Evolutionary conservation across 2,888 invertebrate genomes (phyloP).

Genomic region (Brenthis ino): DNA sequence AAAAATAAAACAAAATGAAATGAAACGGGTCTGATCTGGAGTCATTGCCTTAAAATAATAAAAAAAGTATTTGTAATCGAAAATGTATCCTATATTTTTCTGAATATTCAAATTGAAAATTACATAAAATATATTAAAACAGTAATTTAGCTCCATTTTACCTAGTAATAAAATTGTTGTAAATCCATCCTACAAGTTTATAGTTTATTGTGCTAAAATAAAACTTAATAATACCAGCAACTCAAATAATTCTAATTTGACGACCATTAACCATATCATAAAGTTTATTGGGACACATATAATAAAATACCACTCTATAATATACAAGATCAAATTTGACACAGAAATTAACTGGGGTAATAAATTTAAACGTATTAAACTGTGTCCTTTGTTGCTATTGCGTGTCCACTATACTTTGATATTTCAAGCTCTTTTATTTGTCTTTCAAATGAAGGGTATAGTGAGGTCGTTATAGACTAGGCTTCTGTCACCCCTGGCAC

Average conservation of each 20-base stretch:
- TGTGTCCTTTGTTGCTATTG: constrained; percentile 54
- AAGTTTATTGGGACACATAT: constrained; percentile 61
- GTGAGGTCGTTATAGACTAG: constrained; percentile 50
- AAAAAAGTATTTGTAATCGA: too few relatives aligned
- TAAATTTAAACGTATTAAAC: constrained; percentile 78
- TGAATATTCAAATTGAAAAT: too few relatives aligned
- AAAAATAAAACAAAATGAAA: too few relatives aligned
- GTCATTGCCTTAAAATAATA: too few relatives aligned
- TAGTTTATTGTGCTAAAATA: constrained; percentile 2
- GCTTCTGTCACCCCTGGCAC: constrained; percentile 47
- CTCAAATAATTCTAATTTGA: constrained; percentile 48
- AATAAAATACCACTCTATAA: constrained; percentile 71
- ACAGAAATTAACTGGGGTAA: constrained; percentile 64
- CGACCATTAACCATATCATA: constrained; percentile 54
- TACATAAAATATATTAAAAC: neutral
- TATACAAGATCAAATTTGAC: constrained; percentile 66
- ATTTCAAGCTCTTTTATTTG: constrained; percentile 22
- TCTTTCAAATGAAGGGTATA: neutral
- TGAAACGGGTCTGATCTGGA: too few relatives aligned
- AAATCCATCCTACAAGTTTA: constrained; percentile 1
- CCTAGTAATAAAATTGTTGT: constrained; percentile 3
- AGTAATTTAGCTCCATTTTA: neutral
- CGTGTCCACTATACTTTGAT: constrained; percentile 49
- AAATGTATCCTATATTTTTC: too few relatives aligned
- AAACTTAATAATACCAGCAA: constrained; percentile 29